These are phyloP conservation scores for Cheilosia variabilis DNA, from an alignment of 2,888 invertebrate genomes.

Conservation along the genomic window DNA sequence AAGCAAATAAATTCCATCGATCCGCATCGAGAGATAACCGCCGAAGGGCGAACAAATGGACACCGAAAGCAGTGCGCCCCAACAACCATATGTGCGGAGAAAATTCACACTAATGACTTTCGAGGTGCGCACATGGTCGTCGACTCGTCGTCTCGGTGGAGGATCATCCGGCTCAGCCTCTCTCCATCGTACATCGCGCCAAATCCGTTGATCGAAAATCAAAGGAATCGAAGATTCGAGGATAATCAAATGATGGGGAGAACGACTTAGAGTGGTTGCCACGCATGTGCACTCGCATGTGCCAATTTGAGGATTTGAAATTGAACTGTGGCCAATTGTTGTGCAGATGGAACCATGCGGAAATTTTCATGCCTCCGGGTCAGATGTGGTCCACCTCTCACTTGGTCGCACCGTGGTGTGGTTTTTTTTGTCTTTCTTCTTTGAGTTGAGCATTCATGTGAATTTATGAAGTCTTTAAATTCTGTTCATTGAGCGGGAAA, in stretches of 20 bases:
- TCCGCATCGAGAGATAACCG: slow-evolving; percentile 70
- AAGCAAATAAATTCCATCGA: slow-evolving; percentile 73
- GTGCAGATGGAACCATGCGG: slow-evolving; percentile 54
- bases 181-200: not conserved
- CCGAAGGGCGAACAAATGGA: slow-evolving; percentile 71
- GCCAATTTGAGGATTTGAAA: slow-evolving; percentile 67
- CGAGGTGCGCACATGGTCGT: slow-evolving; percentile 7
- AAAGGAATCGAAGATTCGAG: slow-evolving; percentile 59
- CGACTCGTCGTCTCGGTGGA: not conserved
- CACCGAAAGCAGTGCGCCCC: slow-evolving; percentile 38
- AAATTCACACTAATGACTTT: slow-evolving; percentile 69
- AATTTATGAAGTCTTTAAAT: slow-evolving; percentile 71
- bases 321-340: slow-evolving; percentile 74
- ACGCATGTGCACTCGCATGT: slow-evolving; percentile 52
- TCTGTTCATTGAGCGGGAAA: slow-evolving; percentile 55
- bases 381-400: slow-evolving; percentile 64
- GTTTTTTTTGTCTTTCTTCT: slow-evolving; percentile 20
- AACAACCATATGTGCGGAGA: slow-evolving; percentile 68
- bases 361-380: slow-evolving; percentile 67
- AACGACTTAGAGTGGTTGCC: slow-evolving; percentile 46
- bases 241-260: slow-evolving; percentile 69
- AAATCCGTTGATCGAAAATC: slow-evolving; percentile 43
- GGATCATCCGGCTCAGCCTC: not conserved
- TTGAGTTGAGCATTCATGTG: slow-evolving; percentile 47
- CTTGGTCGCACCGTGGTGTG: not conserved